Evolutionary conservation across 2,797 vertebrate genomes (phyloP), one percentile per base, ranked within the genome.

Genomic region (Novumbra hubbsi): DNA sequence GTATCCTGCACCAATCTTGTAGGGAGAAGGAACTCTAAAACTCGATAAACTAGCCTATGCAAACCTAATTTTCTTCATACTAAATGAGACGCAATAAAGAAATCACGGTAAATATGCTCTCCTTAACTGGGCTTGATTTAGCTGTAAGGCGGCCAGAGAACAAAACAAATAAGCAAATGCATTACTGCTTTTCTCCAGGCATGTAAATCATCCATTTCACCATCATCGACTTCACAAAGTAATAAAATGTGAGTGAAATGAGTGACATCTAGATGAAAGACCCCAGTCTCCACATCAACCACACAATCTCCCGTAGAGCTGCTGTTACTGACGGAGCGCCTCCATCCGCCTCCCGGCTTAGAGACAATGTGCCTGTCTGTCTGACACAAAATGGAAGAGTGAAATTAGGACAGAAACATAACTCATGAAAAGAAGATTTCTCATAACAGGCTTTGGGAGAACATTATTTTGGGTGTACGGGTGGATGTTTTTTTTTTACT

Each of bases 81-180:
- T 16, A 28, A 64, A 64, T 30, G 62, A 32, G 16, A 64, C 27
- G 21, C 28, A 32, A 24, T 27, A 15, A 17, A 64, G 38, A 62
- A 72, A 60, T 60, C 11, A 60, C 21, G 12, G 21, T 45, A 60
- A 24, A 60, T 60, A 60, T 11, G 21, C 55, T 45, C 57, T 34
- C n/a, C 7, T 55, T 38, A 72, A 45, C 71, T 72, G 57, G 32
- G 45, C 57, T 63, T 6, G 45, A 62, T n/a, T 62, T 30, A 57
- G 15, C 55, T 27, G 55, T 16, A 21, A 14, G 19, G 30, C 70
- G 19, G 27, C 7, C 28, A 52, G 27, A 71, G 45, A 19, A 55
- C 16, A 34, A 21, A 62, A 48, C 24, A 17, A 27, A 21, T 60
- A 55, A 72, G 32, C 34, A 72, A 72, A 72, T 38, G 34, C 21